phyloP scores from a whole-genome alignment of 2,113 vertebrate species.

The Oreochromis spilurus region DNA sequence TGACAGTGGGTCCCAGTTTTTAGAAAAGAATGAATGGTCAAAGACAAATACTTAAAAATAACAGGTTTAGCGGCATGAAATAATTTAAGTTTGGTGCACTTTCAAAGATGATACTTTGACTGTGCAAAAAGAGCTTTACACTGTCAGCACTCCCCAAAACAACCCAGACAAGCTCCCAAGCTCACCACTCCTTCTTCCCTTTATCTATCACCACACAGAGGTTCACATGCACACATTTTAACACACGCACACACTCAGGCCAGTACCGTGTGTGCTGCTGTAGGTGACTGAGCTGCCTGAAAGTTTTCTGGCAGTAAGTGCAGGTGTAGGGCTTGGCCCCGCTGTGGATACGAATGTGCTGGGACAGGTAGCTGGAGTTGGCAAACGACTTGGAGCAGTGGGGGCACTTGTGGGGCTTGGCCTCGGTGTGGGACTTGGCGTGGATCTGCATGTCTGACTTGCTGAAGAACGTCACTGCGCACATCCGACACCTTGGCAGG shows the following conservation, averaged over 20 bases:
- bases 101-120: not conserved
- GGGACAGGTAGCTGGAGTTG: conserved; percentile 98
- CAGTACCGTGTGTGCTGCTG: conserved; percentile 98
- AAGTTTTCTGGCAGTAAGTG: conserved; percentile 97
- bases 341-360: conserved; percentile 97
- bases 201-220: not conserved
- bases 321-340: conserved; percentile 98
- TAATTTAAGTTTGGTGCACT: not conserved
- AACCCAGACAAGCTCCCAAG: not conserved
- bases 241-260: not conserved
- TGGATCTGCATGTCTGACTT: conserved; percentile 99
- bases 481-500: conserved; percentile 89
- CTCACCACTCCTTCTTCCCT: not conserved
- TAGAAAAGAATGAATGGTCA: not conserved
- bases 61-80: not conserved
- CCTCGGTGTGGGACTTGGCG: conserved; percentile 96
- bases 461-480: conserved; percentile 96
- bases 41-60: not conserved
- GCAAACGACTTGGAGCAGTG: conserved; percentile 99
- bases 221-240: not conserved
- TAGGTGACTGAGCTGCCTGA: conserved; percentile 95
- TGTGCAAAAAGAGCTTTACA: conserved; percentile 10
- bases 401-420: conserved; percentile 98
- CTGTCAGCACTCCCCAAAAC: not conserved
- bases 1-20: not conserved